Base-by-base conservation (phyloP, 1,140 invertebrate genomes). In the Meloidogyne chitwoodi region DNA sequence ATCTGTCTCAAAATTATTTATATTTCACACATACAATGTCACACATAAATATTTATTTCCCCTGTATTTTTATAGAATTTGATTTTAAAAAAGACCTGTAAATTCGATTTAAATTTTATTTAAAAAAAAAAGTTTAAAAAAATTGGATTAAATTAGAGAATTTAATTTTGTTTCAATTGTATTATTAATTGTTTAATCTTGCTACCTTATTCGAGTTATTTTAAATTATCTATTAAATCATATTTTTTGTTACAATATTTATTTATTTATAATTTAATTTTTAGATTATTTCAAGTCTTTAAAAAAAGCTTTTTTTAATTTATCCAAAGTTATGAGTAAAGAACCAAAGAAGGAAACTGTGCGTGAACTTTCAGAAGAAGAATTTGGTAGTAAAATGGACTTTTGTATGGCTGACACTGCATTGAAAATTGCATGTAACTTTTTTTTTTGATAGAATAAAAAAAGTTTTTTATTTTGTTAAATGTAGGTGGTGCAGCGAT, bases 341-440 rank as follows among this genome's bases (percentile, higher is more conserved):
- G 19, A 56, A 6, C 48, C 48, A n/a, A 19, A 56, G 19, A 56
- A 56, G n/a, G n/a, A 56, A 8, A n/a, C 5, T n/a, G 48, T 74
- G 6, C 0, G 8, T 0, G 34, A 75, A 24, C 27, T 65, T 14
- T 75, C 80, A 11, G 81, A 82, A 61, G 41, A 81, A 29, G 81
- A 76, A 38, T 34, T 82, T 19, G 82, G 82, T 6, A 29, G 22
- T 26, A 82, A 83, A 31, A 16, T 84, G 24, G 81, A 82, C 34
- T 80, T 68, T 19, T 82, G 81, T 65, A 74, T 82, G 22, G 82
- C 83, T 41, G 81, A 82, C 44, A 29, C 83, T n/a, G 38, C 73
- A 24, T 62, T 82, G 5, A 82, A 82, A 69, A 72, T 81, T 22
- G 69, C 74, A 56, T n/a, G 48, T 56, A 56, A 56, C 1, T n/a